Evolutionary conservation across 2,113 vertebrate genomes (phyloP).

Genomic region (Zingel zingel): DNA sequence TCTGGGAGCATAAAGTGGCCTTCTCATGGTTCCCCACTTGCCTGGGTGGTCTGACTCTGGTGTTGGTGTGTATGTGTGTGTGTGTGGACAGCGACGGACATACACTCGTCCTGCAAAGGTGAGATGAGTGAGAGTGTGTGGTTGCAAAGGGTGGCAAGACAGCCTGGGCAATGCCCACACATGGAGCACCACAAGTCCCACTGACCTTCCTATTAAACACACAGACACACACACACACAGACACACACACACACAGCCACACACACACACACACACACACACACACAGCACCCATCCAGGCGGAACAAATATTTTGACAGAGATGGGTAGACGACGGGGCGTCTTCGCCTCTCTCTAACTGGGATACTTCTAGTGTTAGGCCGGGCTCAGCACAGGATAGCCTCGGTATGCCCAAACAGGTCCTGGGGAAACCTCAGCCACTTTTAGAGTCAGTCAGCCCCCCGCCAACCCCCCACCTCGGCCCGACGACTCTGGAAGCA

Average conservation of each 20-base stretch:
- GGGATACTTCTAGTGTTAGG: constrained; percentile 56
- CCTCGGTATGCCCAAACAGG: constrained; percentile 64
- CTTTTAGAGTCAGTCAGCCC: constrained; percentile 76
- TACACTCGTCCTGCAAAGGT: constrained; percentile 74
- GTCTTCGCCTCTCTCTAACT: constrained; percentile 66
- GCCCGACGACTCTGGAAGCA: constrained; percentile 50
- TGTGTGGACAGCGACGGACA: constrained; percentile 67
- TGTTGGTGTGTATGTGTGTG: constrained; percentile 57
- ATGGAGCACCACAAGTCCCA: constrained; percentile 70
- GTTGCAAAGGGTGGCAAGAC: constrained; percentile 67
- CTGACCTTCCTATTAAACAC: constrained; percentile 61
- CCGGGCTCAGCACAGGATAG: constrained; percentile 56
- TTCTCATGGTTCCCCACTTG: constrained; percentile 80
- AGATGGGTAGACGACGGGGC: constrained; percentile 73
- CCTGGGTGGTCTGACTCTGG: constrained; percentile 83
- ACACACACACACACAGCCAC: constrained; percentile 42
- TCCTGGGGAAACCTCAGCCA: constrained; percentile 74
- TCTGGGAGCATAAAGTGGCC: constrained; percentile 84
- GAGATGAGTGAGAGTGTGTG: constrained; percentile 76
- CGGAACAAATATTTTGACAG: constrained; percentile 82
- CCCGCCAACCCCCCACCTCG: constrained; percentile 24
- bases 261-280: constrained; percentile 49
- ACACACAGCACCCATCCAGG: constrained; percentile 39
- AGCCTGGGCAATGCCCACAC: constrained; percentile 76
- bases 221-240: constrained; percentile 11